These are phyloP conservation scores for Andrena dorsata DNA, from an alignment of 2,888 invertebrate species.

Conservation along the genomic window DNA sequence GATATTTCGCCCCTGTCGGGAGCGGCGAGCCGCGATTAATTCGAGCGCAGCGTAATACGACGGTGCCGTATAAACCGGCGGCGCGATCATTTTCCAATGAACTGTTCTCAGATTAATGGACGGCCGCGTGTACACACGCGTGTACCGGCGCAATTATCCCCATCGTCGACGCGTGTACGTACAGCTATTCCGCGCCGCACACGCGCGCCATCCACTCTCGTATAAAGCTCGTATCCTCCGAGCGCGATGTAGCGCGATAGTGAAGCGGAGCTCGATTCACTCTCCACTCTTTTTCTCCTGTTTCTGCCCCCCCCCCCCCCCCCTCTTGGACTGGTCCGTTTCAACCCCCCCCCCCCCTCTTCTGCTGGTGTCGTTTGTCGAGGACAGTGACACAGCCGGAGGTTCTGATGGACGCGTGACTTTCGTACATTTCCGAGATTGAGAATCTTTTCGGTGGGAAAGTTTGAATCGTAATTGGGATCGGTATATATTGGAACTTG, in stretches of 20 bases:
- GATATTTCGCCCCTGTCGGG: constrained; percentile 52
- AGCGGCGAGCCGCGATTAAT: constrained; percentile 66
- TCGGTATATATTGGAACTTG: no score
- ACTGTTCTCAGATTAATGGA: constrained; percentile 71
- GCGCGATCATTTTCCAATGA: constrained; percentile 70
- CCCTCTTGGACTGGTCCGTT: neutral
- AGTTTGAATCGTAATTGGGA: neutral
- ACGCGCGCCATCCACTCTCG: constrained; percentile 26
- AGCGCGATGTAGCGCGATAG: constrained; percentile 61
- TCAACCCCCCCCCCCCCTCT: no score
- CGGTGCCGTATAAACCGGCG: constrained; percentile 54
- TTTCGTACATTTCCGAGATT: neutral
- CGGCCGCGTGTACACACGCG: constrained; percentile 10
- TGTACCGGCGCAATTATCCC: constrained; percentile 28
- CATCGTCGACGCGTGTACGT: constrained; percentile 1
- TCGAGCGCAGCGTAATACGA: constrained; percentile 56
- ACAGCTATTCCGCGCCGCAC: neutral
- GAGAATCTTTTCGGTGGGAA: neutral
- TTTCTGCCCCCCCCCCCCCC: neutral
- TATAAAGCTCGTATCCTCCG: constrained; percentile 54
- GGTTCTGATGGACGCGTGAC: neutral
- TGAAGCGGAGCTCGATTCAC: constrained; percentile 40
- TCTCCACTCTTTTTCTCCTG: constrained; percentile 13
- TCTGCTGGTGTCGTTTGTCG: constrained; percentile 5
- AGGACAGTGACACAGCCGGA: neutral